Conservation (phyloP, 2,797 vertebrate species). For the Rhyacichthys aspro region DNA sequence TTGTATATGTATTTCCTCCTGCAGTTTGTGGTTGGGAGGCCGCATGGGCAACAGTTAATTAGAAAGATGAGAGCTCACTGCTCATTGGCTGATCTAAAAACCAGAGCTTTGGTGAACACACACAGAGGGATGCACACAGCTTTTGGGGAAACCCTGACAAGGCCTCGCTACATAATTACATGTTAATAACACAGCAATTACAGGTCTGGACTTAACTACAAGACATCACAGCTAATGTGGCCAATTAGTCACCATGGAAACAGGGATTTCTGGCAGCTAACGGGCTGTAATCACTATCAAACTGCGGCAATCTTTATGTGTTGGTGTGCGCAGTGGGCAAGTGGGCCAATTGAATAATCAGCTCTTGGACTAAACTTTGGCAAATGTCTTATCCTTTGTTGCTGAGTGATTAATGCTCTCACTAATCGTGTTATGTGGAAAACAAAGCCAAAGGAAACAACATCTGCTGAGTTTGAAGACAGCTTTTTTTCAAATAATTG, state of each 20-base stretch:
- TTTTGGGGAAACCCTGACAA: conserved; percentile 39
- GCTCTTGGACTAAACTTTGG: conserved; percentile 13
- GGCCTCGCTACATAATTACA: conserved; percentile 58
- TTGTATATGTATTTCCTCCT: conserved; percentile 20
- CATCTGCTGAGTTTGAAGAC: background rate
- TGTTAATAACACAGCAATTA: conserved; percentile 61
- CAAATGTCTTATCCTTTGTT: conserved; percentile 6
- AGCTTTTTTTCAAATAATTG: background rate
- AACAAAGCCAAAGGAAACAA: background rate
- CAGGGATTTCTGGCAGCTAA: conserved; percentile 26
- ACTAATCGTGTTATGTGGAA: background rate
- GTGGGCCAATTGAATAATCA: conserved; percentile 17
- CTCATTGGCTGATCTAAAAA: conserved; percentile 45
- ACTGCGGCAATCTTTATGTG: conserved; percentile 40
- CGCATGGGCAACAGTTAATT: conserved; percentile 53
- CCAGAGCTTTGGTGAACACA: conserved; percentile 43
- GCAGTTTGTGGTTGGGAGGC: conserved; percentile 35
- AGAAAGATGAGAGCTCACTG: conserved; percentile 40
- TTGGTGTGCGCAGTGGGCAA: conserved; percentile 15
- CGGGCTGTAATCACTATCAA: conserved; percentile 54
- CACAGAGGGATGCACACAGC: conserved; percentile 9
- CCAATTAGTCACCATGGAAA: conserved; percentile 66
- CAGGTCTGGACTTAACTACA: conserved; percentile 58
- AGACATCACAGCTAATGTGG: conserved; percentile 70
- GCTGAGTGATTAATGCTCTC: background rate